These are phyloP conservation scores for Corythoichthys haematopterus DNA, from an alignment of 2,113 vertebrate genomes.

Conservation along the genomic window DNA sequence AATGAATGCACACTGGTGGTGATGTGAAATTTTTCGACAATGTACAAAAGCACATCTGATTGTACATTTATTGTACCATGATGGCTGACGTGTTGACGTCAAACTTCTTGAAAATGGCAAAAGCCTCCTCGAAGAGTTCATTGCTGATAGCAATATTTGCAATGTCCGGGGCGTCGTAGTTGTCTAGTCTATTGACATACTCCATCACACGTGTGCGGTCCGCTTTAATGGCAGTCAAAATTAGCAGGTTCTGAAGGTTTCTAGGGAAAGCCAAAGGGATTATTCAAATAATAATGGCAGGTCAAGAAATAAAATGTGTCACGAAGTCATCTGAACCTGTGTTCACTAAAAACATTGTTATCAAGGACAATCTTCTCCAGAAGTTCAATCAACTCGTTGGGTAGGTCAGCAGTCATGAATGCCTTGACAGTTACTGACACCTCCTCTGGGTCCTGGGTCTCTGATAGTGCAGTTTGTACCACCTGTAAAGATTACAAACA, in stretches of 20 bases:
- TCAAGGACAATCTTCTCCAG: slow-evolving; percentile 91
- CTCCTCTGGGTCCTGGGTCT: slow-evolving; percentile 90
- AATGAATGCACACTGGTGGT: not conserved
- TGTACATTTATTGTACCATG: slow-evolving; percentile 69
- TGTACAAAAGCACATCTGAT: not conserved
- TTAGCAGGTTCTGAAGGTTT: slow-evolving; percentile 91
- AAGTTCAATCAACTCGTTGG: slow-evolving; percentile 87
- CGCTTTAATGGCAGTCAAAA: slow-evolving; percentile 89
- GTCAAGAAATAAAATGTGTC: not conserved
- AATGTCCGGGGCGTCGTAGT: slow-evolving; percentile 88
- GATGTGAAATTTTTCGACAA: not conserved
- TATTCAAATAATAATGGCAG: not conserved
- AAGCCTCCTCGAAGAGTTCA: slow-evolving; percentile 87
- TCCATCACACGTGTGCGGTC: slow-evolving; percentile 89
- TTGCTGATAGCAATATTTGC: slow-evolving; percentile 88
- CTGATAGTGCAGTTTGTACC: slow-evolving; percentile 88
- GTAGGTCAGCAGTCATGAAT: slow-evolving; percentile 90
- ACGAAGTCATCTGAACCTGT: slow-evolving; percentile 69
- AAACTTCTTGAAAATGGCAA: slow-evolving; percentile 89
- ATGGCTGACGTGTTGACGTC: slow-evolving; percentile 88
- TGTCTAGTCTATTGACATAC: slow-evolving; percentile 86
- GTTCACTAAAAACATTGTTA: slow-evolving; percentile 88
- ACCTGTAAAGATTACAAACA: slow-evolving; percentile 66
- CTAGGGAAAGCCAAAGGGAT: slow-evolving; percentile 47
- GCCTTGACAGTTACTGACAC: slow-evolving; percentile 89